Percentiles rank a stretch among this genome's conserved stretches.
Conservation (phyloP, 2,113 vertebrate genomes). For the Talpa occidentalis region DNA sequence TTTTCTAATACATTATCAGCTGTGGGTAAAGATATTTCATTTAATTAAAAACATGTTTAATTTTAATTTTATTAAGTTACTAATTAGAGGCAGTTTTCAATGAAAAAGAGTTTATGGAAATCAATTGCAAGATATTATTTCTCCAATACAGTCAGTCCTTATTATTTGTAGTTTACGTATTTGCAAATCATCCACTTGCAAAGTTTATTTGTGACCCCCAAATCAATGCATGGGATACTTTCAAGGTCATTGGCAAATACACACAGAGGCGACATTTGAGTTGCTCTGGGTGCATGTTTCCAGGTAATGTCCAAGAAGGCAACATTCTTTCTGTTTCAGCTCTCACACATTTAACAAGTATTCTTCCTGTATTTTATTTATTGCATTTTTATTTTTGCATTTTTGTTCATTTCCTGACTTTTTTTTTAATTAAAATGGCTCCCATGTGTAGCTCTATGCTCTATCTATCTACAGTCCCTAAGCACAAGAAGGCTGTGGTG, state of each 20-base stretch:
- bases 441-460: not conserved
- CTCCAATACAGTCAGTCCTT: not conserved
- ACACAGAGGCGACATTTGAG: not conserved
- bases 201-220: not conserved
- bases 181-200: not conserved
- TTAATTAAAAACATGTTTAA: not conserved
- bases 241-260: not conserved
- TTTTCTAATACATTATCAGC: not conserved
- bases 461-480: not conserved
- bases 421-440: not conserved
- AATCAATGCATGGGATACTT: not conserved
- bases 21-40: not conserved
- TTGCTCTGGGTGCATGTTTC: rapidly evolving
- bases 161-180: not conserved
- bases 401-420: not conserved
- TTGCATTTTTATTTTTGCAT: not conserved
- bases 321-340: not conserved
- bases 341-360: not conserved
- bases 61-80: not conserved
- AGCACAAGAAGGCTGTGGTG: not conserved
- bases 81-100: not conserved
- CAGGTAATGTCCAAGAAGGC: not conserved
- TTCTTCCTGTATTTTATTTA: not conserved
- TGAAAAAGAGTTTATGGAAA: not conserved
- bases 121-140: not conserved